Conservation (phyloP, 1,140 invertebrate genomes). For the Lepeophtheirus salmonis region DNA sequence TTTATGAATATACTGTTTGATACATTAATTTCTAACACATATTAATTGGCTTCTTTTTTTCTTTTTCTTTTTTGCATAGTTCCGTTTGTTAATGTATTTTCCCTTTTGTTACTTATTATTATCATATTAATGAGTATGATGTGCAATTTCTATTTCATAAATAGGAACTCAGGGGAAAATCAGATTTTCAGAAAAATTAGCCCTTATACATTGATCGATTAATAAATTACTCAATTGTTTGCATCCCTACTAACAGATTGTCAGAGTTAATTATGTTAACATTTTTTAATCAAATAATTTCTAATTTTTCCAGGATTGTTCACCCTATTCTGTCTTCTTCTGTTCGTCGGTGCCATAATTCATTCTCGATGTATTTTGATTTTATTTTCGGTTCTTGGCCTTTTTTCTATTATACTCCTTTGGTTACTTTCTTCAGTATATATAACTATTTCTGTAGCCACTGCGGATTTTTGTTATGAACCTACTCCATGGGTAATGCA, state of each 20-base stretch:
- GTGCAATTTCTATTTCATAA: neutral
- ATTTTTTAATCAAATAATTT: neutral
- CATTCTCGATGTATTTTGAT: constrained; percentile 9
- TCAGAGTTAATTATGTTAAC: neutral
- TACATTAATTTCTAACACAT: no score
- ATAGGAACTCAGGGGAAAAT: neutral
- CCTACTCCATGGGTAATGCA: constrained; percentile 6
- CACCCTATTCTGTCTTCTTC: constrained; percentile 14
- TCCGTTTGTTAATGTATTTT: no score
- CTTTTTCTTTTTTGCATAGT: no score
- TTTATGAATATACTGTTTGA: no score
- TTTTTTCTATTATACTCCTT: constrained; percentile 14
- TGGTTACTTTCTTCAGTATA: constrained; percentile 10
- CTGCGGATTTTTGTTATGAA: constrained; percentile 14
- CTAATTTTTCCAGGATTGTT: neutral
- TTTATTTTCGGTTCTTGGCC: constrained; percentile 12
- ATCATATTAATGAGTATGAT: neutral
- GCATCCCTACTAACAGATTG: neutral
- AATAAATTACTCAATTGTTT: no score
- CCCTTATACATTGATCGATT: no score
- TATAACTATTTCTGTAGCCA: constrained; percentile 7
- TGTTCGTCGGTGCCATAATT: constrained; percentile 14
- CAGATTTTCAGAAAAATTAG: no score
- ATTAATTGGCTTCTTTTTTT: no score
- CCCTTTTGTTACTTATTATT: no score